A percentile compares a stretch with the other conserved stretches of the same genome.
These are phyloP conservation scores for Delphinus delphis DNA, from an alignment of 2,113 vertebrate species.

Conservation along the genomic window DNA sequence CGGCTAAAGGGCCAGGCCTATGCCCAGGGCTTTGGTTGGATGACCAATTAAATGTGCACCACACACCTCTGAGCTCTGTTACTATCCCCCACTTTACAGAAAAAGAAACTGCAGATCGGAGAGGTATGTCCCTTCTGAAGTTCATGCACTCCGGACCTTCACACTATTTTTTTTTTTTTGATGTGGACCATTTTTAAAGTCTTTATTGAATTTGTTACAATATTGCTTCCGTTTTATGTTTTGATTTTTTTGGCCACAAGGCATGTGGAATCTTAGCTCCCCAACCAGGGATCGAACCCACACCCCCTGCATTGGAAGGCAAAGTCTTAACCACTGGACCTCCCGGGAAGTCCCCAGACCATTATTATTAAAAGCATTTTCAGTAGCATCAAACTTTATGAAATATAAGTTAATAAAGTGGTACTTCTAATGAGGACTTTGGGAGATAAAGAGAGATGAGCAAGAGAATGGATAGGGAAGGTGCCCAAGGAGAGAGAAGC, in stretches of 20 bases:
- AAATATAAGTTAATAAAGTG: neutral
- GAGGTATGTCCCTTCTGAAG: neutral
- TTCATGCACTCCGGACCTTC: neutral
- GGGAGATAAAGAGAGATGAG: neutral
- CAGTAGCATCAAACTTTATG: neutral
- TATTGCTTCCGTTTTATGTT: too few relatives aligned
- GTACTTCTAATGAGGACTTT: neutral
- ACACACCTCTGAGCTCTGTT: neutral
- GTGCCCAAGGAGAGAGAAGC: neutral
- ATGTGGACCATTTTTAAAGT: too few relatives aligned
- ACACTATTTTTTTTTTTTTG: neutral
- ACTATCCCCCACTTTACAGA: neutral
- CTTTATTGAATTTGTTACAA: too few relatives aligned
- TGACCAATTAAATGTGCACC: neutral
- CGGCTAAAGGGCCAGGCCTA: neutral
- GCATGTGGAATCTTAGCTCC: neutral
- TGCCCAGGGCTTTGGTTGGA: neutral
- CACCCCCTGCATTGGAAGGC: neutral
- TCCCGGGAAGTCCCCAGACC: neutral
- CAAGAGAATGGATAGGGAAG: neutral
- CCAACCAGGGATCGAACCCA: neutral
- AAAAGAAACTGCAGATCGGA: neutral
- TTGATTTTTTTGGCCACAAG: too few relatives aligned
- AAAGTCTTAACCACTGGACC: neutral
- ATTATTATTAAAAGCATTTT: neutral